phyloP scores from a whole-genome alignment of 2,113 vertebrate species.

The Datnioides undecimradiatus region DNA sequence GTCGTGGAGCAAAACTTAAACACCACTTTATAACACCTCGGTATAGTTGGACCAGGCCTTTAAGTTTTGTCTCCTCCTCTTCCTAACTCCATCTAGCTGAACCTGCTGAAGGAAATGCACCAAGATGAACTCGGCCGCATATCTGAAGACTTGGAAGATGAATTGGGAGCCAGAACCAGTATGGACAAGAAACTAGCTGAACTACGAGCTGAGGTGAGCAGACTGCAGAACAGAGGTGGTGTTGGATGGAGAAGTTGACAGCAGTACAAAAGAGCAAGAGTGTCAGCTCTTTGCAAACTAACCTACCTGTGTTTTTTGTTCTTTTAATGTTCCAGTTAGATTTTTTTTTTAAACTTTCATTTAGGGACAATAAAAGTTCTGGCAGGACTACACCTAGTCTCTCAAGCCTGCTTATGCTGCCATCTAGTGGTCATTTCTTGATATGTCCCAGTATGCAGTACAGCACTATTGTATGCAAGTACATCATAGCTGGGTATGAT shows the following conservation, averaged over 20 bases:
- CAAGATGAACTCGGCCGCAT: constrained; percentile 97
- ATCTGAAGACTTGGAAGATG: constrained; percentile 96
- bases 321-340: too few species aligned
- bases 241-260: neutral
- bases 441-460: too few species aligned
- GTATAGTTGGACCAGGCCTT: too few species aligned
- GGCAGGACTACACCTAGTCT: neutral
- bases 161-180: constrained; percentile 92
- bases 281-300: neutral
- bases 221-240: neutral
- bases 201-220: constrained; percentile 91
- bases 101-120: constrained; percentile 95
- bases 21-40: neutral
- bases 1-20: neutral
- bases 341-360: too few species aligned
- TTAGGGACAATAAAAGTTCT: too few species aligned
- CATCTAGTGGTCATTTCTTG: neutral
- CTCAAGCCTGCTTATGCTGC: neutral
- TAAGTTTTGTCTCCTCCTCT: neutral
- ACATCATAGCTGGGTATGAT: neutral
- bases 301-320: neutral
- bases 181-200: constrained; percentile 99
- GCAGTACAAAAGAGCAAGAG: neutral
- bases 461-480: neutral
- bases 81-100: constrained; percentile 83